These are phyloP conservation scores for Vesta saturnalis DNA, from an alignment of 2,888 invertebrate species.

Conservation along the genomic window DNA sequence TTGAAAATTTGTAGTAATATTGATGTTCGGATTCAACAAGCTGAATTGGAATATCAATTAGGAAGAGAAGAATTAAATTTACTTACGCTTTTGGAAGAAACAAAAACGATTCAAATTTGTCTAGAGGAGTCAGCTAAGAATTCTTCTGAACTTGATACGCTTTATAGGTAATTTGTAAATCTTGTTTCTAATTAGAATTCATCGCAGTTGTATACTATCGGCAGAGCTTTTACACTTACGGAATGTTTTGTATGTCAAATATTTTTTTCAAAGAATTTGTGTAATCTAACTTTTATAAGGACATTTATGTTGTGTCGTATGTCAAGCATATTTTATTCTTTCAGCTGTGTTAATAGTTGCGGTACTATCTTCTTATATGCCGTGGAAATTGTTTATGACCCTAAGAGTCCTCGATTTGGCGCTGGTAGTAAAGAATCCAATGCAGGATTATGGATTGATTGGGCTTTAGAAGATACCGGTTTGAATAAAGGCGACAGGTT, in stretches of 20 bases:
- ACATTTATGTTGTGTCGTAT: conserved; percentile 44
- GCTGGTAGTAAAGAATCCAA: conserved; percentile 73
- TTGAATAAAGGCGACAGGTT: conserved; percentile 77
- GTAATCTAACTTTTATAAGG: conserved; percentile 31
- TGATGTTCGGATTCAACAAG: conserved; percentile 88
- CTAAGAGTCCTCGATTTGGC: conserved; percentile 78
- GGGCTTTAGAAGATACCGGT: conserved; percentile 82
- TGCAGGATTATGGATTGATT: conserved; percentile 78
- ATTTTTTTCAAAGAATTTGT: conserved; percentile 8
- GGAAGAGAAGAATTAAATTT: conserved; percentile 90
- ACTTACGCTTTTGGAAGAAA: conserved; percentile 85
- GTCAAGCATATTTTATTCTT: conserved; percentile 46
- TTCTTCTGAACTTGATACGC: conserved; percentile 57
- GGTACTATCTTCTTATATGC: conserved; percentile 67
- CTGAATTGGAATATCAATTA: conserved; percentile 88
- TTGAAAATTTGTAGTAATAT: conserved; percentile 74
- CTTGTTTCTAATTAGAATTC: background rate
- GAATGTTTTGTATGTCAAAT: background rate
- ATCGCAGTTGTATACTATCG: background rate
- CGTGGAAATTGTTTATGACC: conserved; percentile 74
- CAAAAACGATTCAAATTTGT: conserved; percentile 79
- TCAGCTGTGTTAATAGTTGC: conserved; percentile 61
- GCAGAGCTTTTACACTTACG: background rate
- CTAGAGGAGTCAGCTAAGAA: conserved; percentile 72
- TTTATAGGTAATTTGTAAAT: conserved; percentile 57